Evolutionary conservation across 2,888 invertebrate species (phyloP), one percentile per base, ranked within the genome.

Genomic region (Philereme transversata): DNA sequence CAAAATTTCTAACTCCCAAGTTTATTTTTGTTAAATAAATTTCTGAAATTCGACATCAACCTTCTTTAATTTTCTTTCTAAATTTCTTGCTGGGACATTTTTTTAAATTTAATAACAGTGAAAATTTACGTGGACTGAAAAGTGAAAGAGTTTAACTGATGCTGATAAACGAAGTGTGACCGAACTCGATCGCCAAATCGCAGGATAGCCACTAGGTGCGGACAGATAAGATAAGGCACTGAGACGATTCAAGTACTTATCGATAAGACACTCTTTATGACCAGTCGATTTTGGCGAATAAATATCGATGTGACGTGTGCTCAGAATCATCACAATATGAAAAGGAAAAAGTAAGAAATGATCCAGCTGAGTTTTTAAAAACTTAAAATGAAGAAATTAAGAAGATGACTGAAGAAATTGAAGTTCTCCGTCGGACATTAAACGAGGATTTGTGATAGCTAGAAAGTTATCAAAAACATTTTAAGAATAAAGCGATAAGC

Each of bases 151-250:
- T 83, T 84, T 78, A 76, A 73, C 75, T 74, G 76, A 79, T 81
- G 79, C 75, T 77, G 77, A 75, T 76, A 74, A 75, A 74, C 53
- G 65, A 70, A 81, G 78, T 84, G 84, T 82, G 81, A 85, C 82
- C 78, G 77, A 78, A 74, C 73, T 75, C 73, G 76, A 78, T 81
- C 69, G 74, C 75, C 76, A 72, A 84, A 85, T 82, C 78, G 79
- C 81, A 79, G 85, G 83, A 91, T 88, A 86, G 85, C 86, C 85
- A 84, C 80, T 84, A 84, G 83, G 85, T 85, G 87, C 73, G 84
- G 79, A 78, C 76, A 83, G 90, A 90, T 92, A 81, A 90, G 90
- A 90, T 90, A 90, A 81, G 77, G 79, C 76, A 82, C 81, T 83
- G 82, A 88, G 87, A 89, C 88, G 82, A 66, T 86, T 85, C 78